Evolutionary conservation across 37 sponge, comb jelly and placozoan genomes (phyloP).

Genomic region (Petrosia ficiformis): DNA sequence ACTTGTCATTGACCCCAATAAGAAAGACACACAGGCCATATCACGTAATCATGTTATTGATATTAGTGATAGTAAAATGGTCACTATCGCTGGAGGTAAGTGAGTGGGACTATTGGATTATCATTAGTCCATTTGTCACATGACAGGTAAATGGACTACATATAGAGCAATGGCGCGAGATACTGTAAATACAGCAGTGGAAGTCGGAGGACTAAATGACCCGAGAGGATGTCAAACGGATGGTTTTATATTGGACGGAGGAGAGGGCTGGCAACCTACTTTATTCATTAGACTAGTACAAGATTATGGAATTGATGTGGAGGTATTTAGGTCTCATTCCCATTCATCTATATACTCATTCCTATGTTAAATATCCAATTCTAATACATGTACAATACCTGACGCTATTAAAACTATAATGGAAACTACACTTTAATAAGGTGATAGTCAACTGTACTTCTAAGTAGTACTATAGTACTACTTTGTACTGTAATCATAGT

Average conservation of each 20-base stretch:
- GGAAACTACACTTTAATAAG: too few relatives aligned
- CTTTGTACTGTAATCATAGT: too few relatives aligned
- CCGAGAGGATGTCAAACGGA: conserved; percentile 59
- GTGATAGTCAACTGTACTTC: too few relatives aligned
- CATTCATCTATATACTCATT: not conserved
- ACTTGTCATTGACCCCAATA: conserved; percentile 84
- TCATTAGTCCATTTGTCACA: too few relatives aligned
- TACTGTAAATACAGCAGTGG: conserved; percentile 68
- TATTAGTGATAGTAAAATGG: conserved; percentile 76
- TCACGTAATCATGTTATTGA: conserved; percentile 97
- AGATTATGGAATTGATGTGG: conserved; percentile 91
- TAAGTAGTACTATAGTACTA: too few relatives aligned
- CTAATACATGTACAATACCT: too few relatives aligned
- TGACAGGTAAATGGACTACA: conserved; percentile 98
- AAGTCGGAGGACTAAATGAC: conserved; percentile 50
- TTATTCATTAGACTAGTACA: conserved; percentile 92
- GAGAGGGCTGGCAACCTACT: conserved; percentile 80
- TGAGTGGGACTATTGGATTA: too few relatives aligned
- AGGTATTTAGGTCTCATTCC: conserved; percentile 45
- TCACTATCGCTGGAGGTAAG: conserved; percentile 96
- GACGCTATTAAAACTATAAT: too few relatives aligned
- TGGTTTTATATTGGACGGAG: conserved; percentile 85
- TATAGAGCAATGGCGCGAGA: conserved; percentile 97
- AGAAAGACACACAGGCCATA: conserved; percentile 91
- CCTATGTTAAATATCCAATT: not conserved